These are phyloP conservation scores for Galeruca laticollis DNA, from an alignment of 2,888 invertebrate species.

Conservation along the genomic window DNA sequence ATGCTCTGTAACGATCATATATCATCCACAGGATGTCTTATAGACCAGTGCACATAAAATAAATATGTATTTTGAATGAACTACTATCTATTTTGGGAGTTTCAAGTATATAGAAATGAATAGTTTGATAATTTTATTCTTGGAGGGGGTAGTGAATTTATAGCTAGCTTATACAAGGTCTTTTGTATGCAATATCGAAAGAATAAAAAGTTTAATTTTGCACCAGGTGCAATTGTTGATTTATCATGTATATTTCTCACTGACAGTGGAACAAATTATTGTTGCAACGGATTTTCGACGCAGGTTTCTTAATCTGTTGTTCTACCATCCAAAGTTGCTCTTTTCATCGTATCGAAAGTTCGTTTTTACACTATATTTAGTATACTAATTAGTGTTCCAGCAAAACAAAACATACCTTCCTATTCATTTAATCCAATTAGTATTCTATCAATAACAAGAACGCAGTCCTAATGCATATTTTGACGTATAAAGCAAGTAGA, in stretches of 20 bases:
- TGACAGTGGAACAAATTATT: slow-evolving; percentile 9
- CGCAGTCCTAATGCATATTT: too few species aligned
- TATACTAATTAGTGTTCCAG: too few species aligned
- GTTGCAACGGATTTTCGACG: background rate
- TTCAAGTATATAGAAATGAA: too few species aligned
- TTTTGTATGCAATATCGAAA: too few species aligned
- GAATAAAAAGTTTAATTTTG: background rate
- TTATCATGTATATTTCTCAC: slow-evolving; percentile 2
- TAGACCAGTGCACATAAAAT: background rate
- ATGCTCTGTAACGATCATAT: slow-evolving; percentile 18
- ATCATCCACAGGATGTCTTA: slow-evolving; percentile 14
- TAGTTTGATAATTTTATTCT: background rate
- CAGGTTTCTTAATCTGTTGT: background rate
- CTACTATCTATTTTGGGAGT: too few species aligned
- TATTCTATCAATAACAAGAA: slow-evolving; percentile 2
- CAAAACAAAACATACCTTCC: too few species aligned
- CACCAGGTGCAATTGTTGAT: background rate
- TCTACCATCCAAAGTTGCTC: too few species aligned
- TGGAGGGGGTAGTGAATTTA: background rate
- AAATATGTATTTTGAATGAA: too few species aligned
- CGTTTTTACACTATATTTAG: too few species aligned
- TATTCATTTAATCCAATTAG: background rate
- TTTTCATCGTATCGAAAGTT: too few species aligned
- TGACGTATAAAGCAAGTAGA: too few species aligned
- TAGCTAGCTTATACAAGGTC: background rate